Evolutionary conservation across 2,113 vertebrate genomes (phyloP).

Genomic region (Zosterops lateralis): DNA sequence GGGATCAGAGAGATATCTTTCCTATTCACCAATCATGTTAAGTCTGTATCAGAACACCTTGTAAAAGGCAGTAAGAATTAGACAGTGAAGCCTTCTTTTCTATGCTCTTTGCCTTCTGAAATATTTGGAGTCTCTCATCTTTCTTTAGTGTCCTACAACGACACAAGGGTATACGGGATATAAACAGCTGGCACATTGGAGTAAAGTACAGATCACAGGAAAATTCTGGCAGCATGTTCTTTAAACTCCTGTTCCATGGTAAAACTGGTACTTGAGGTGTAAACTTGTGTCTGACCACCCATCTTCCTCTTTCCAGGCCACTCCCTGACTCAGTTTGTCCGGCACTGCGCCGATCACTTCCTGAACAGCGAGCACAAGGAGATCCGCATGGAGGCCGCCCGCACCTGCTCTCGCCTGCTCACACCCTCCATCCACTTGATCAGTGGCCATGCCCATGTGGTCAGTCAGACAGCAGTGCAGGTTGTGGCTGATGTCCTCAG

Average conservation of each 20-base stretch:
- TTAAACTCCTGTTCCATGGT: background rate
- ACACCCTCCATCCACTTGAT: conserved; percentile 94
- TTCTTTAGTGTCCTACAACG: too few relatives aligned
- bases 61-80: too few relatives aligned
- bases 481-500: conserved; percentile 97
- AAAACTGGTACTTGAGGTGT: background rate
- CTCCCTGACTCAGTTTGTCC: conserved; percentile 98
- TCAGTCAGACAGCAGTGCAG: conserved; percentile 96
- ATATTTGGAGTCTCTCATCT: too few relatives aligned
- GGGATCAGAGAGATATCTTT: too few relatives aligned
- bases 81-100: too few relatives aligned
- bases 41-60: too few relatives aligned
- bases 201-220: background rate
- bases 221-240: background rate
- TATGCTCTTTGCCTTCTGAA: too few relatives aligned
- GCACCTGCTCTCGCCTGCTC: conserved; percentile 93
- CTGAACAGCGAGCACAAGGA: conserved; percentile 98
- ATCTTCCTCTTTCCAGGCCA: conserved; percentile 77
- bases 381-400: conserved; percentile 94
- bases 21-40: too few relatives aligned
- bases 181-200: background rate
- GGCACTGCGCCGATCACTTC: conserved; percentile 97
- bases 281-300: background rate
- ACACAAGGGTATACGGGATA: background rate
- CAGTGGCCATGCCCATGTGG: conserved; percentile 90